Evolutionary conservation across 2,797 vertebrate genomes (phyloP).

Genomic region (Chaetodon trifasciatus): DNA sequence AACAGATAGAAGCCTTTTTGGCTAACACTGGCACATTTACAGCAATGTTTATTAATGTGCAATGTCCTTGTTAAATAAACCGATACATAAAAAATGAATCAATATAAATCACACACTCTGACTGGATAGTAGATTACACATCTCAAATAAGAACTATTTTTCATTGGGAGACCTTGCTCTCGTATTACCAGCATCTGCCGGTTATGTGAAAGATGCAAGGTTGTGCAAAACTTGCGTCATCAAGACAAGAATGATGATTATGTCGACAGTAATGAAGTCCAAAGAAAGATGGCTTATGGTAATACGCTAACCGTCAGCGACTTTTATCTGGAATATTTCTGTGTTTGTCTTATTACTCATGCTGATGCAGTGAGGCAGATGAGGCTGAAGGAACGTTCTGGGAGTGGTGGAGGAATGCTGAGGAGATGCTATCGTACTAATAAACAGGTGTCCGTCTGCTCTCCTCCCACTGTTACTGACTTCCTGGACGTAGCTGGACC

Average conservation of each 20-base stretch:
- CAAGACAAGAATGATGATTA: not conserved
- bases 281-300: not conserved
- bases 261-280: constrained; percentile 2
- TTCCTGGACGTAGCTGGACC: constrained; percentile 32
- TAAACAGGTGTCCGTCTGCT: constrained; percentile 55
- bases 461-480: constrained; percentile 48
- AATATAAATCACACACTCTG: not conserved
- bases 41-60: not conserved
- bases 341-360: constrained; percentile 16
- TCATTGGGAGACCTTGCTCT: no score
- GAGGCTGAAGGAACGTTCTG: constrained; percentile 1
- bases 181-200: not conserved
- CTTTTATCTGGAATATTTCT: not conserved
- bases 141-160: not conserved
- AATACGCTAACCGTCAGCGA: not conserved
- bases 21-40: not conserved
- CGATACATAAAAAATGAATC: no score
- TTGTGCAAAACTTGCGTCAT: not conserved
- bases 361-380: constrained; percentile 1
- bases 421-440: constrained; percentile 34
- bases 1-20: not conserved
- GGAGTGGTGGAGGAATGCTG: constrained; percentile 36
- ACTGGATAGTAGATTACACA: not conserved
- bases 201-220: not conserved
- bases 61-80: not conserved